phyloP scores from a whole-genome alignment of 2,113 vertebrate species.

The Lonchura striata region DNA sequence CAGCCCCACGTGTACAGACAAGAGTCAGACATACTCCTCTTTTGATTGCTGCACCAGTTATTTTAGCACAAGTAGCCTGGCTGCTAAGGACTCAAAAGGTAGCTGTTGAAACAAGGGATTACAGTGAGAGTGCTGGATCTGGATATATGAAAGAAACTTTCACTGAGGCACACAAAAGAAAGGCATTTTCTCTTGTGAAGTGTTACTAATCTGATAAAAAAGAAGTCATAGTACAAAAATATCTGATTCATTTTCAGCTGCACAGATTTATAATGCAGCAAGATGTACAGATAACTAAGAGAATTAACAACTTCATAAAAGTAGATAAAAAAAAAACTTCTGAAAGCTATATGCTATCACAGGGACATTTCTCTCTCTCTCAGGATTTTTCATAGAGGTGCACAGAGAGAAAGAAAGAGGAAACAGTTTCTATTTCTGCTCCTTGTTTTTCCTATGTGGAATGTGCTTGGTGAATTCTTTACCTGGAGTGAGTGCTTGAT shows the following conservation, averaged over 20 bases:
- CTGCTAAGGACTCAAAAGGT: slow-evolving; percentile 1
- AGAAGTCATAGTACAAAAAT: neutral
- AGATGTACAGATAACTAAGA: neutral
- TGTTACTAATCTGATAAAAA: neutral
- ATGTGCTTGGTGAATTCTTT: no score
- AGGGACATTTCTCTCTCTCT: no score
- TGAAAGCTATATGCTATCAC: neutral
- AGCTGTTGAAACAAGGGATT: neutral
- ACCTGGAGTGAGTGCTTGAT: no score
- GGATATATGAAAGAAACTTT: neutral
- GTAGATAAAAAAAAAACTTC: neutral
- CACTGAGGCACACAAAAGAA: neutral
- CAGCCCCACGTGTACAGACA: neutral
- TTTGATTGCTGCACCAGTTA: neutral
- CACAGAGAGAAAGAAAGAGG: no score
- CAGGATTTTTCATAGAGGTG: no score
- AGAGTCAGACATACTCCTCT: neutral
- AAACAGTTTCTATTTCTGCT: no score
- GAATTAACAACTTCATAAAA: neutral
- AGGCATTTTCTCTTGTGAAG: neutral
- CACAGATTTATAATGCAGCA: neutral
- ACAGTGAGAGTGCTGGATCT: neutral
- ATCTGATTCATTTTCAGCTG: neutral
- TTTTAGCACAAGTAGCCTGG: neutral
- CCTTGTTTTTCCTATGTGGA: no score